Evolutionary conservation across 1,140 invertebrate genomes (phyloP), one percentile per base, ranked within the genome.

Genomic region (Cydia fagiglandana): DNA sequence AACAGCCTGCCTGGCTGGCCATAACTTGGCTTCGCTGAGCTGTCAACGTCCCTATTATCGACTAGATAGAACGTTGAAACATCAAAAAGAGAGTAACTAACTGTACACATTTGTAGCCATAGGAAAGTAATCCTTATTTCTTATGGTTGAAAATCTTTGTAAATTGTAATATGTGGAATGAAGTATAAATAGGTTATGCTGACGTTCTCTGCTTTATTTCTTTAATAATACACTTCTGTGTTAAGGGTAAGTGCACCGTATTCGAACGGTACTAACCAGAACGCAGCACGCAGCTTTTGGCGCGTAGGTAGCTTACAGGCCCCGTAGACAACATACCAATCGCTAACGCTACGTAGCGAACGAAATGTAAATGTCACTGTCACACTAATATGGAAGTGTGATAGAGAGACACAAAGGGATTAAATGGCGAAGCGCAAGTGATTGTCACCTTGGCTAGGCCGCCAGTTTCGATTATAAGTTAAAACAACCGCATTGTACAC

Each of bases 41-140:
- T 87, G 87, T 87, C 87, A 81, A 84, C 84, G 80, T 28, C 81
- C 78, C 82, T 85, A 85, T 85, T 84, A 86, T 84, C 78, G 76
- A 9, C 30, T 38, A 70, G 66, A 61, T 61, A 61, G 56, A 61
- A 61, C 56, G n/a, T 56, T 56, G 56, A 61, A 61, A 61, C 56
- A 61, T 61, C 56, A 20, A 61, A 61, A 61, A 61, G 56, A 61
- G 56, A 61, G 56, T 61, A 61, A 61, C 56, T 61, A 61, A 24
- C 56, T 61, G 56, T 61, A 61, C 56, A 61, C 7, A 61, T 24
- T 61, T 61, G 56, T 61, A 61, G 56, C 17, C 56, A 24, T 20
- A 24, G 56, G 20, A 61, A 24, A 24, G 9, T 61, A 12, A 61
- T 61, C 56, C 20, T 61, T 61, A 24, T 61, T 61, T 12, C 20